Evolutionary conservation across 2,797 vertebrate genomes (phyloP), one percentile per base, ranked within the genome.

Genomic region (Acanthurus lineatus): DNA sequence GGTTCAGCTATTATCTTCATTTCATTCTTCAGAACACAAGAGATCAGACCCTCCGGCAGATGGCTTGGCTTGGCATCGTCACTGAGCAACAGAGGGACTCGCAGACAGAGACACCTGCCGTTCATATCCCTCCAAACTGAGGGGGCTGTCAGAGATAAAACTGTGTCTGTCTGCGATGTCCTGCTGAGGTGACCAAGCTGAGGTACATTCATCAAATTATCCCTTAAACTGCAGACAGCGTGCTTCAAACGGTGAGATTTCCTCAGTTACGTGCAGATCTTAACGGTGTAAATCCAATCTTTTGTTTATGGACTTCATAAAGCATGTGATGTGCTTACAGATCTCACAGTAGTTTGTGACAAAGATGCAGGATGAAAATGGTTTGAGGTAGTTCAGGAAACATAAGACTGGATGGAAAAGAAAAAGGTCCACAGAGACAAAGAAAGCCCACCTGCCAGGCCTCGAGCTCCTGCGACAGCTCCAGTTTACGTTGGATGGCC

Each of bases 401-500:
- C 16, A 66, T 11, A 10, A 35, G 44, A 48, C 5, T 17, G 28
- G 47, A 63, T n/a, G n/a, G 2, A 12, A 45, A 5, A 40, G 45
- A 35, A 47, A 51, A 61, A 49, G 28, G 12, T 35, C 19, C 2
- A 32, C 0, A 19, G 28, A 65, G n/a, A 52, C 15, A 58, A 22
- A 11, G 25, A 19, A 2, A 22, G 9, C 87, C 60, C 69, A 97
- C 97, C 96, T 97, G 96, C 97, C 97, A 97, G 83, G 96, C 96
- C 81, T 97, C 96, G 87, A 96, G 94, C 69, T 97, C 97, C 93
- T 97, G 96, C 6, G 93, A 95, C 81, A 97, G 94, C 83, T 96
- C 95, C 83, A 97, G 94, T 89, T 97, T 97, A 35, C 96, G 95
- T 71, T 96, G 95, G 66, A 97, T 94, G 82, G 96, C 96, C 58